A percentile compares a stretch with the other conserved stretches of the same genome.
phyloP scores from a whole-genome alignment of 2,888 invertebrate genomes.

The Leptopilina drosophilae region DNA sequence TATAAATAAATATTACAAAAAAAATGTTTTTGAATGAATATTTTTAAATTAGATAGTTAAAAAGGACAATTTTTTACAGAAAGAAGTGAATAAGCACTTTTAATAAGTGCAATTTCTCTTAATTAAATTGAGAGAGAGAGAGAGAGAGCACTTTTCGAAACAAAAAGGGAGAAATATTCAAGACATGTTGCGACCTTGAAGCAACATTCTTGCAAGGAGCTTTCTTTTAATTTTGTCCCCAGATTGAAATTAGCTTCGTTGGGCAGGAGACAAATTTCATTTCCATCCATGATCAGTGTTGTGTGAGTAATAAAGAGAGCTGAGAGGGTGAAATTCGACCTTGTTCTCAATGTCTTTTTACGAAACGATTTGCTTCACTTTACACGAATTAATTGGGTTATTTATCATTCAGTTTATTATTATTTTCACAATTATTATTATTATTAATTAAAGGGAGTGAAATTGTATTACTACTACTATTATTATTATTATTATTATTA shows the following conservation, averaged over 20 bases:
- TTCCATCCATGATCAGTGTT: conserved; percentile 12
- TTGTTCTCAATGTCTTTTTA: not conserved
- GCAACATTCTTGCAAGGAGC: not conserved
- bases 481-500: too few species aligned
- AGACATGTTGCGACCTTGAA: not conserved
- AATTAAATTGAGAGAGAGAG: too few species aligned
- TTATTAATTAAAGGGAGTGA: too few species aligned
- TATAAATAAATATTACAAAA: too few species aligned
- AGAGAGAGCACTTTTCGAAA: not conserved
- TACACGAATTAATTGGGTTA: not conserved
- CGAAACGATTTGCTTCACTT: not conserved
- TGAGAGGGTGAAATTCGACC: not conserved
- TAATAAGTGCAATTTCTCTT: too few species aligned
- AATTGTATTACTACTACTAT: too few species aligned
- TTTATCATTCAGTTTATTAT: not conserved
- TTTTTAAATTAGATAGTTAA: too few species aligned
- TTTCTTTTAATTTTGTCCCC: conserved; percentile 18
- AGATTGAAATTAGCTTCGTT: conserved; percentile 17
- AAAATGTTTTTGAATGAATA: too few species aligned
- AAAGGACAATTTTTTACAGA: too few species aligned
- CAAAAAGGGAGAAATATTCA: not conserved
- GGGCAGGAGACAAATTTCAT: conserved; percentile 31
- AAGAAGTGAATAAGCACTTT: too few species aligned
- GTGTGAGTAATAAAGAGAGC: not conserved
- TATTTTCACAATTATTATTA: too few species aligned